Evolutionary conservation across 2,113 vertebrate genomes (phyloP).

Genomic region (Capreolus pygargus): DNA sequence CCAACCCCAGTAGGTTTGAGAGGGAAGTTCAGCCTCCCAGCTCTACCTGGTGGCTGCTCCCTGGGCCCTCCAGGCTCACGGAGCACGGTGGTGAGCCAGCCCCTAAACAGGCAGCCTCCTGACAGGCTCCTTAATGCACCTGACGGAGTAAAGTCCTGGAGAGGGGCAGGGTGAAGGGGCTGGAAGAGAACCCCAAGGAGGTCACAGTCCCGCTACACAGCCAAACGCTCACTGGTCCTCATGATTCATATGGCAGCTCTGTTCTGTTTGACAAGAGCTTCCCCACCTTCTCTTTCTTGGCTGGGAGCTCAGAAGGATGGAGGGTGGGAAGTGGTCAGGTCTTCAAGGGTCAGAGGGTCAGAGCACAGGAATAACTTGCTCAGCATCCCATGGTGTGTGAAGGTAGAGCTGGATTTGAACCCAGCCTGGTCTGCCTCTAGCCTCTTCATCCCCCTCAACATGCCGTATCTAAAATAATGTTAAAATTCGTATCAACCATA

Average conservation of each 20-base stretch:
- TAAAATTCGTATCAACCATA: conserved; percentile 20
- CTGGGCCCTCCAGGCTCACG: not conserved
- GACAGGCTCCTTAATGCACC: not conserved
- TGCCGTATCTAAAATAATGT: conserved; percentile 35
- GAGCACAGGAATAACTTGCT: not conserved
- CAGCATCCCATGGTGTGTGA: not conserved
- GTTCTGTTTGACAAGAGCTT: not conserved
- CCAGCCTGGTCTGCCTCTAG: not conserved
- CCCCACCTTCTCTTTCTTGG: not conserved
- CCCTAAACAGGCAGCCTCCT: not conserved
- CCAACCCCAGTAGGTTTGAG: not conserved
- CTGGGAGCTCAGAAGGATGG: not conserved
- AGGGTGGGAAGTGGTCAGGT: not conserved
- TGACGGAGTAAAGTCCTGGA: not conserved
- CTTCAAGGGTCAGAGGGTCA: not conserved
- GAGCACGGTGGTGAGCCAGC: not conserved
- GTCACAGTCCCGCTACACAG: not conserved
- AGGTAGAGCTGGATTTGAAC: conserved; percentile 13
- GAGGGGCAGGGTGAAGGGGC: not conserved
- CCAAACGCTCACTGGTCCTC: not conserved
- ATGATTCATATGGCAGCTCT: not conserved
- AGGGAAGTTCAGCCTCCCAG: not conserved
- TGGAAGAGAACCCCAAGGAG: not conserved
- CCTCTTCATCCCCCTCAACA: not conserved
- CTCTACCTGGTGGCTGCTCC: not conserved